phyloP scores from a whole-genome alignment of 2,113 vertebrate species.

The Lepus timidus region DNA sequence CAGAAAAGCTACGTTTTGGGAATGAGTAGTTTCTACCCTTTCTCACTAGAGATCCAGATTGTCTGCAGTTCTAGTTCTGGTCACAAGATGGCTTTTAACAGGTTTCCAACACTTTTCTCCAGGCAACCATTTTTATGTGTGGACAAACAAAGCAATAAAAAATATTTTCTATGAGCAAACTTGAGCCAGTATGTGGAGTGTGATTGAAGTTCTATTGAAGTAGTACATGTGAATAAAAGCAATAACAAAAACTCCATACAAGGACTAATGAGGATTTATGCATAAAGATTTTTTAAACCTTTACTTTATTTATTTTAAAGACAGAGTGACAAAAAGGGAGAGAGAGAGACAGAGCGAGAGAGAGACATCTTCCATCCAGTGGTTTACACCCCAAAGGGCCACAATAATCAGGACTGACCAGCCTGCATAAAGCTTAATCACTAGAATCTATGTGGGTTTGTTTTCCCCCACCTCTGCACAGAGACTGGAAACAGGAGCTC shows the following conservation, averaged over 20 bases:
- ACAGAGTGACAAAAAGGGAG: too few relatives aligned
- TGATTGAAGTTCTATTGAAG: conserved; percentile 30
- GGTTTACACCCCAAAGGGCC: too few relatives aligned
- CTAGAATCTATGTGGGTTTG: too few relatives aligned
- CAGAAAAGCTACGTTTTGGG: neutral
- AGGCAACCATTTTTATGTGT: conserved; percentile 58
- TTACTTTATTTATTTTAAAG: too few relatives aligned
- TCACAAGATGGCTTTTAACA: conserved; percentile 51
- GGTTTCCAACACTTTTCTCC: conserved; percentile 42
- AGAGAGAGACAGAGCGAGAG: too few relatives aligned
- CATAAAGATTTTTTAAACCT: neutral
- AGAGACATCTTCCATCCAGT: too few relatives aligned
- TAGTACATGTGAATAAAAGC: neutral
- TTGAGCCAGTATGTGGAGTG: conserved; percentile 6
- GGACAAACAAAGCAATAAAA: conserved; percentile 54
- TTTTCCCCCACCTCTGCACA: too few relatives aligned
- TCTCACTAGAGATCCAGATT: neutral
- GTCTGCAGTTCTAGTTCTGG: conserved; percentile 40
- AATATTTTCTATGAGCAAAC: conserved; percentile 9
- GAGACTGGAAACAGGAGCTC: too few relatives aligned
- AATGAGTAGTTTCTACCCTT: neutral
- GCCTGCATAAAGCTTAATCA: too few relatives aligned
- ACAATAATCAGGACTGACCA: too few relatives aligned
- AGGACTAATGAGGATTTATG: conserved; percentile 11
- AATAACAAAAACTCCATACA: neutral